phyloP scores from a whole-genome alignment of 1,140 invertebrate genomes.

The Solenopsis invicta region DNA sequence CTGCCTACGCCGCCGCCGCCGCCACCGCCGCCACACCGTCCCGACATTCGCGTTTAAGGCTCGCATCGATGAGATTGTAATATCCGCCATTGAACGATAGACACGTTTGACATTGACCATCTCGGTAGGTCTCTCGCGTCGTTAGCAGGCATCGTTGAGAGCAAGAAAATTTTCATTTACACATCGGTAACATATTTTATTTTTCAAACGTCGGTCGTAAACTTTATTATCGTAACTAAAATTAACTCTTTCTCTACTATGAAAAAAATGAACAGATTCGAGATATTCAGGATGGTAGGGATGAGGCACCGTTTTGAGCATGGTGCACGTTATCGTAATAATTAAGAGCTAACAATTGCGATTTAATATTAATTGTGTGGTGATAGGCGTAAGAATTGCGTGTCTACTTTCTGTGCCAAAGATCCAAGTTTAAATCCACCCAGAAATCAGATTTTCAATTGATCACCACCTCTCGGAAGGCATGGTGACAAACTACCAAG shows the following conservation, averaged over 20 bases:
- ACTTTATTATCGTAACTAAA: not conserved
- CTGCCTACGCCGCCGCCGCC: conserved; percentile 52
- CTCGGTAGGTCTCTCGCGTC: not conserved
- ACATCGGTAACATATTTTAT: not conserved
- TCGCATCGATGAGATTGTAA: conserved; percentile 69
- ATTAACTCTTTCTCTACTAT: not conserved
- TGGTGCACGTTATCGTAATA: too few relatives aligned
- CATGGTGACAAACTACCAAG: too few relatives aligned
- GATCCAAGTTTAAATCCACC: too few relatives aligned
- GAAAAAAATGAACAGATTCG: too few relatives aligned
- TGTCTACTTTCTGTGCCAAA: too few relatives aligned
- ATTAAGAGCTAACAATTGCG: too few relatives aligned
- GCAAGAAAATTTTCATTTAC: not conserved
- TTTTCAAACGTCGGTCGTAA: not conserved
- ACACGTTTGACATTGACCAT: not conserved
- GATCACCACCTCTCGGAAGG: too few relatives aligned
- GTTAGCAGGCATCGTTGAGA: not conserved
- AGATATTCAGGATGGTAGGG: too few relatives aligned
- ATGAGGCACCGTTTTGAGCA: too few relatives aligned
- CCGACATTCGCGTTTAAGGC: conserved; percentile 65
- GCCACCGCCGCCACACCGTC: conserved; percentile 14
- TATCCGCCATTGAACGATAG: conserved; percentile 33
- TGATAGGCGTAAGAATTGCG: too few relatives aligned
- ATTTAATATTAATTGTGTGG: too few relatives aligned
- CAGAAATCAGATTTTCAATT: too few relatives aligned